These are phyloP conservation scores for Bugula neritina DNA, from an alignment of 2,888 invertebrate species.

Conservation along the genomic window DNA sequence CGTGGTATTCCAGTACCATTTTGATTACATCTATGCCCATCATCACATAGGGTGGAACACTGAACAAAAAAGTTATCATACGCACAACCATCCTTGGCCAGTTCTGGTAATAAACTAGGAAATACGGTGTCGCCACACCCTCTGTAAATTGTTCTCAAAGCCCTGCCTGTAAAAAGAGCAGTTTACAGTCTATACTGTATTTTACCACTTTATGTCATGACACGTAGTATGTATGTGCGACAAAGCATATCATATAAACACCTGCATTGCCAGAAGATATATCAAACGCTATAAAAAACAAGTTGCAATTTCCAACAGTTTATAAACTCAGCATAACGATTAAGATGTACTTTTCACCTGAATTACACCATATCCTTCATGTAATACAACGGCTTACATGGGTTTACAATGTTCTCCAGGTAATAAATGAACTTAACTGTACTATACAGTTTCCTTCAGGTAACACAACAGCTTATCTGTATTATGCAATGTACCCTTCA, in stretches of 20 bases:
- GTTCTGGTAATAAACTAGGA: background rate
- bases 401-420: background rate
- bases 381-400: background rate
- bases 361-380: background rate
- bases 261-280: no score
- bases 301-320: no score
- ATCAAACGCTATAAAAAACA: no score
- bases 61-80: constrained; percentile 5
- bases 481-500: background rate
- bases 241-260: no score
- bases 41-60: background rate
- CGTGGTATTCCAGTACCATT: background rate
- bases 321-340: no score
- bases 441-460: background rate
- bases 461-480: no score
- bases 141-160: background rate
- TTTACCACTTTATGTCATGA: no score
- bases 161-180: background rate
- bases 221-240: no score
- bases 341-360: no score
- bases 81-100: background rate
- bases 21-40: background rate
- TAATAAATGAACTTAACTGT: background rate
- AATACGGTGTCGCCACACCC: background rate
- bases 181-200: no score